Evolutionary conservation across 2,888 invertebrate genomes (phyloP).

Genomic region (Nymphalis urticae): DNA sequence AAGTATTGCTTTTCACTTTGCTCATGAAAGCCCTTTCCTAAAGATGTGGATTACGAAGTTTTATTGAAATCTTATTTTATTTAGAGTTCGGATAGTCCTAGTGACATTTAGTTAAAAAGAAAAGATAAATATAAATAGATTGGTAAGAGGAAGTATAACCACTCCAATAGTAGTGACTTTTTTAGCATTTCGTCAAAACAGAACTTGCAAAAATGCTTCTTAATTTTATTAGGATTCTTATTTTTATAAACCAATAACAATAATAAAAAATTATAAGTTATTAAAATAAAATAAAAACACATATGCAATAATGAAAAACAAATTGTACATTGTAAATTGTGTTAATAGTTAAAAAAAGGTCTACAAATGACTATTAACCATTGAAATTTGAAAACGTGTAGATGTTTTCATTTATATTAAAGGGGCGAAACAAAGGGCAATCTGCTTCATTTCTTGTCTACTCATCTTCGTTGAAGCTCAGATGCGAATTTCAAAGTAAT

Average conservation of each 20-base stretch:
- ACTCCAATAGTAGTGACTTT: no score
- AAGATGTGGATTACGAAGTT: slow-evolving; percentile 26
- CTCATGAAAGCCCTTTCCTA: slow-evolving; percentile 2
- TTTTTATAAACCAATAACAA: no score
- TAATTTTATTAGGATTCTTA: no score
- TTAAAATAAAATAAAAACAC: no score
- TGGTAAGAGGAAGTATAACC: no score
- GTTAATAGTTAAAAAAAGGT: not conserved
- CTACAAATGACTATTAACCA: not conserved
- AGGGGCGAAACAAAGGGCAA: slow-evolving; percentile 12
- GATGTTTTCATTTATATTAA: not conserved
- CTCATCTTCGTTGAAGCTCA: slow-evolving; percentile 2
- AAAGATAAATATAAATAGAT: no score
- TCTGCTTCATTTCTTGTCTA: slow-evolving; percentile 4
- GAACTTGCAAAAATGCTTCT: no score
- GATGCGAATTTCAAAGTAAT: slow-evolving; percentile 4
- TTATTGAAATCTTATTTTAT: slow-evolving; percentile 17
- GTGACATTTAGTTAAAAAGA: not conserved
- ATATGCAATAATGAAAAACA: not conserved
- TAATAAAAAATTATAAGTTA: no score
- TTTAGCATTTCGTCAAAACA: no score
- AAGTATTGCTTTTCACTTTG: slow-evolving; percentile 20
- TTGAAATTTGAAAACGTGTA: not conserved
- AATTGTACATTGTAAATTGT: no score
- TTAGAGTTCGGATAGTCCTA: not conserved